Evolutionary conservation across 1,140 invertebrate genomes (phyloP).

Genomic region (Euschistus heros): DNA sequence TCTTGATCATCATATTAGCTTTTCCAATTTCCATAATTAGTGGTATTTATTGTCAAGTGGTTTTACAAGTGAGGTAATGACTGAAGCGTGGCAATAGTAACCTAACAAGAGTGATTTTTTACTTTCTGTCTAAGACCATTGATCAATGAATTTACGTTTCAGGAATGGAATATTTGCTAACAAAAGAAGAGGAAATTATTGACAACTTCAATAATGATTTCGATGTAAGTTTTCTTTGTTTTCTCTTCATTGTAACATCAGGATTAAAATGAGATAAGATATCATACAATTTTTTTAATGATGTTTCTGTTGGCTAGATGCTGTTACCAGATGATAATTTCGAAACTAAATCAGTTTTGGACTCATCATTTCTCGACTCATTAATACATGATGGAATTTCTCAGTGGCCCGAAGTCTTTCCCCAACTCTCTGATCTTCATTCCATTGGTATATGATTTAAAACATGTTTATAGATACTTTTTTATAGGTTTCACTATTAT

Average conservation of each 20-base stretch:
- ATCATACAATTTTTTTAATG: not conserved
- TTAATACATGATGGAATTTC: slow-evolving; percentile 17
- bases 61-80: too few relatives aligned
- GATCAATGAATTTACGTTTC: not conserved
- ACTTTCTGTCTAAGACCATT: too few relatives aligned
- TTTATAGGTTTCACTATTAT: not conserved
- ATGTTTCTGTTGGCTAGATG: slow-evolving; percentile 1
- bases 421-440: slow-evolving; percentile 5
- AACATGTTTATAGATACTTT: too few relatives aligned
- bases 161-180: slow-evolving; percentile 10
- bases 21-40: too few relatives aligned
- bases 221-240: slow-evolving; percentile 4
- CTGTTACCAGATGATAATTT: slow-evolving; percentile 16
- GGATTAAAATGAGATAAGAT: not conserved
- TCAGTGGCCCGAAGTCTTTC: slow-evolving; percentile 11
- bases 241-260: not conserved
- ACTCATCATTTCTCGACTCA: slow-evolving; percentile 19
- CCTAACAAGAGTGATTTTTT: too few relatives aligned
- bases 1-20: too few relatives aligned
- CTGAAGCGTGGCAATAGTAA: too few relatives aligned
- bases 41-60: too few relatives aligned
- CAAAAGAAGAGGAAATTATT: slow-evolving; percentile 2
- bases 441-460: not conserved
- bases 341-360: slow-evolving; percentile 12
- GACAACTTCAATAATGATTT: slow-evolving; percentile 1